These are phyloP conservation scores for Macrobrachium rosenbergii DNA, from an alignment of 1,140 invertebrate species.

Conservation along the genomic window DNA sequence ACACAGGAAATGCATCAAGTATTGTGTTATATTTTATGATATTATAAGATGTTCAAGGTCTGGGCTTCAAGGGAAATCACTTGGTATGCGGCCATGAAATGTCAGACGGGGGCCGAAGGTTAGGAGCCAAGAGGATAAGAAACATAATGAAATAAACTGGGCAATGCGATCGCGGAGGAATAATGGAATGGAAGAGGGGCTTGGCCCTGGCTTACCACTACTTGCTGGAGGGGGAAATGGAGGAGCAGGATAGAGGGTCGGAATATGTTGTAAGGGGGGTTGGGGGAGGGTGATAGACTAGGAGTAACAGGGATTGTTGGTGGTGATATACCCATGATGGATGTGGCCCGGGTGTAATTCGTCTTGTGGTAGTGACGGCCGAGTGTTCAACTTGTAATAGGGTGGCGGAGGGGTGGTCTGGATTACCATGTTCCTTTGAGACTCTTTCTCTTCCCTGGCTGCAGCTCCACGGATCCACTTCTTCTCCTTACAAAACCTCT, in stretches of 20 bases:
- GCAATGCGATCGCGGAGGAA: not conserved
- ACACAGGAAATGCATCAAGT: too few relatives aligned
- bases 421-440: constrained; percentile 24
- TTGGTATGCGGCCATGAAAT: not conserved
- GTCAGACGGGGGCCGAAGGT: not conserved
- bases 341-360: constrained; percentile 52
- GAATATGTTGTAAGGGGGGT: not conserved
- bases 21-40: too few relatives aligned
- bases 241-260: not conserved
- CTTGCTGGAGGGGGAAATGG: not conserved
- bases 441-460: not conserved
- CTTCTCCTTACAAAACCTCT: not conserved
- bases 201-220: not conserved
- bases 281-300: not conserved
- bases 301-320: not conserved
- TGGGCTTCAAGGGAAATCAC: too few relatives aligned
- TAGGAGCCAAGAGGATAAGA: not conserved
- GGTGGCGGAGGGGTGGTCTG: constrained; percentile 25
- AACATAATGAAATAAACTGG: not conserved
- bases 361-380: constrained; percentile 57
- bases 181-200: not conserved
- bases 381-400: constrained; percentile 62
- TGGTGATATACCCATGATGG: constrained; percentile 57
- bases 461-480: not conserved
- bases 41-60: too few relatives aligned